Conservation (phyloP, 1,140 invertebrate genomes). For the Drosophila virilis region DNA sequence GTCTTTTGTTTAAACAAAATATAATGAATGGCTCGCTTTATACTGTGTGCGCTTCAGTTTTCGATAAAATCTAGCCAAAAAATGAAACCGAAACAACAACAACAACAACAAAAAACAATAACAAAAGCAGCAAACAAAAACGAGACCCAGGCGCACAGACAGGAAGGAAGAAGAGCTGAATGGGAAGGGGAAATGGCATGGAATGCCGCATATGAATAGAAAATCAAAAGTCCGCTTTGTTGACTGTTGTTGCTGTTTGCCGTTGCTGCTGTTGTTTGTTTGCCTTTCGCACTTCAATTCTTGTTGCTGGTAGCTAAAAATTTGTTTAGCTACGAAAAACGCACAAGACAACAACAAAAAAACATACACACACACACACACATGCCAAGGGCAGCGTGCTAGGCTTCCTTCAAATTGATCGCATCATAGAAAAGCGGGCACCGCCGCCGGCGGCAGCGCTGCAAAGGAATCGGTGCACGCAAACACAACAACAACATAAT, state of each 20-base stretch:
- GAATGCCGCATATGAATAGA: constrained; percentile 48
- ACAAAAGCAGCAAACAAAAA: constrained; percentile 33
- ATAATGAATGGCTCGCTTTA: constrained; percentile 17
- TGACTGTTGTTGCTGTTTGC: not conserved
- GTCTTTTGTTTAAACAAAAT: constrained; percentile 3
- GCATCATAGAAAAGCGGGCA: constrained; percentile 22
- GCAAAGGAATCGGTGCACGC: constrained; percentile 12
- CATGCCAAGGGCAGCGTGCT: constrained; percentile 22
- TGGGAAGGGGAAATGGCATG: constrained; percentile 16
- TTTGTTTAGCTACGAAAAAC: constrained; percentile 39
- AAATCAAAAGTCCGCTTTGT: constrained; percentile 44
- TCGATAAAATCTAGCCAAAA: constrained; percentile 35
- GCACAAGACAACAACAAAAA: constrained; percentile 21
- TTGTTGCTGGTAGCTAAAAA: constrained; percentile 34
- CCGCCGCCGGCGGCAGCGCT: constrained; percentile 20
- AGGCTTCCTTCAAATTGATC: not conserved
- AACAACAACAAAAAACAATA: constrained; percentile 7
- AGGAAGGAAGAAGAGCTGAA: constrained; percentile 16
- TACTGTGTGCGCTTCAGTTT: not conserved
- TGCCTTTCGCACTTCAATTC: constrained; percentile 61
- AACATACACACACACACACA: not conserved
- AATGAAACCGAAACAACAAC: constrained; percentile 1
- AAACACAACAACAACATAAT: not conserved
- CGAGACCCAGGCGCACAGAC: constrained; percentile 18
- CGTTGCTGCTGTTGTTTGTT: constrained; percentile 30